These are phyloP conservation scores for Panurus biarmicus DNA, from an alignment of 2,113 vertebrate genomes.

Conservation along the genomic window DNA sequence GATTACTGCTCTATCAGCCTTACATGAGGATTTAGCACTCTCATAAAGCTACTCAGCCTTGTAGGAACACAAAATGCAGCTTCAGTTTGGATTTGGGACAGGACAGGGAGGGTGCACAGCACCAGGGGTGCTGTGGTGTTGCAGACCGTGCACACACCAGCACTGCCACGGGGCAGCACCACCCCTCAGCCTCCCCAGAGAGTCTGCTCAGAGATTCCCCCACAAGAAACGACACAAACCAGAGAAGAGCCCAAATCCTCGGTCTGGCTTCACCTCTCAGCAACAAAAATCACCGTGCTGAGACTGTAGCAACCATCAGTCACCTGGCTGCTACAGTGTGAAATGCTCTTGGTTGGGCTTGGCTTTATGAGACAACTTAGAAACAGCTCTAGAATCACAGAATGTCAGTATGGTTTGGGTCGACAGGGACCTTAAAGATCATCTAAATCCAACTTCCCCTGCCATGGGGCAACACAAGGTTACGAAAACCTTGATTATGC, in stretches of 20 bases:
- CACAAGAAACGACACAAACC: not conserved
- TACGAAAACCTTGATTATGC: accelerated
- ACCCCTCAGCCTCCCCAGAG: not conserved
- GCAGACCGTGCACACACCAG: not conserved
- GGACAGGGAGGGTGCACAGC: not conserved
- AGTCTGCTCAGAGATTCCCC: not conserved
- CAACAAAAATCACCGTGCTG: not conserved
- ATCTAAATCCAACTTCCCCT: not conserved
- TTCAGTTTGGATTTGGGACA: not conserved
- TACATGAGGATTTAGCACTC: not conserved
- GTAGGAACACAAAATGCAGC: not conserved
- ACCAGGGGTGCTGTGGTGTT: accelerated
- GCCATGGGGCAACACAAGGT: not conserved
- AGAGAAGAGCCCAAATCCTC: not conserved
- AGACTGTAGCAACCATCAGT: accelerated
- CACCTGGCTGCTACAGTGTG: accelerated
- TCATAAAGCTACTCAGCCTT: not conserved
- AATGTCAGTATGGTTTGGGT: not conserved
- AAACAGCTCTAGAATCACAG: not conserved
- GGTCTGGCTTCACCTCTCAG: not conserved
- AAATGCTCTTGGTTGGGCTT: not conserved
- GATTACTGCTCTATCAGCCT: not conserved
- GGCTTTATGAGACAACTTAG: accelerated
- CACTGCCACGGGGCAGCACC: accelerated
- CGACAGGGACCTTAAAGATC: not conserved